phyloP scores from a whole-genome alignment of 2,797 vertebrate genomes.

The Galagoides demidoff region DNA sequence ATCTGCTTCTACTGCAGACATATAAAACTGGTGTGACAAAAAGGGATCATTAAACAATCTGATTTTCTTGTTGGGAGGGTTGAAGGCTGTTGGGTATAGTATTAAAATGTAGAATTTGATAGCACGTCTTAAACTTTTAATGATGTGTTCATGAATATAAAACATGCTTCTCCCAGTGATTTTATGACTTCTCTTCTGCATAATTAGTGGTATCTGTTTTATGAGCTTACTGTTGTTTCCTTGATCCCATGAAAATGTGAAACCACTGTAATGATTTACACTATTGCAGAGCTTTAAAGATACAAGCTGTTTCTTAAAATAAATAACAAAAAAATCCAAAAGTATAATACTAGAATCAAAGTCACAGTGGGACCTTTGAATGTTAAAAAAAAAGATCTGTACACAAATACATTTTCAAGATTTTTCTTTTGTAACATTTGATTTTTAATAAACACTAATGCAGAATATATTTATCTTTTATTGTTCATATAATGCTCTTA shows the following conservation, averaged over 20 bases:
- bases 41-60: slow-evolving; percentile 88
- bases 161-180: slow-evolving; percentile 89
- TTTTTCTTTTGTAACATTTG: slow-evolving; percentile 44
- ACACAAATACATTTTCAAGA: slow-evolving; percentile 67
- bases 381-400: slow-evolving; percentile 14
- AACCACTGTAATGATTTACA: slow-evolving; percentile 91
- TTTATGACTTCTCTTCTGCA: slow-evolving; percentile 91
- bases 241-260: slow-evolving; percentile 90
- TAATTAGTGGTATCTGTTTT: slow-evolving; percentile 93
- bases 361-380: slow-evolving; percentile 45
- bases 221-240: slow-evolving; percentile 91
- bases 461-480: slow-evolving; percentile 48
- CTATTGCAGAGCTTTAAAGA: slow-evolving; percentile 86
- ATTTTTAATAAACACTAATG: slow-evolving; percentile 62
- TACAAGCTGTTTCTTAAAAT: slow-evolving; percentile 78
- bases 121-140: slow-evolving; percentile 91
- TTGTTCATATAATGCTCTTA: slow-evolving; percentile 8
- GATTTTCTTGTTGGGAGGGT: slow-evolving; percentile 91
- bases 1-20: slow-evolving; percentile 86
- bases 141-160: slow-evolving; percentile 92
- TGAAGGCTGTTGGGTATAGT: slow-evolving; percentile 88
- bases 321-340: slow-evolving; percentile 63
- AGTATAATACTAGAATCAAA: slow-evolving; percentile 61
- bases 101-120: slow-evolving; percentile 92
- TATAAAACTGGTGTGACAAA: slow-evolving; percentile 90